A percentile compares a stretch with the other conserved stretches of the same genome.
These are phyloP conservation scores for Drosophila navojoa DNA, from an alignment of 1,140 invertebrate genomes.

Conservation along the genomic window DNA sequence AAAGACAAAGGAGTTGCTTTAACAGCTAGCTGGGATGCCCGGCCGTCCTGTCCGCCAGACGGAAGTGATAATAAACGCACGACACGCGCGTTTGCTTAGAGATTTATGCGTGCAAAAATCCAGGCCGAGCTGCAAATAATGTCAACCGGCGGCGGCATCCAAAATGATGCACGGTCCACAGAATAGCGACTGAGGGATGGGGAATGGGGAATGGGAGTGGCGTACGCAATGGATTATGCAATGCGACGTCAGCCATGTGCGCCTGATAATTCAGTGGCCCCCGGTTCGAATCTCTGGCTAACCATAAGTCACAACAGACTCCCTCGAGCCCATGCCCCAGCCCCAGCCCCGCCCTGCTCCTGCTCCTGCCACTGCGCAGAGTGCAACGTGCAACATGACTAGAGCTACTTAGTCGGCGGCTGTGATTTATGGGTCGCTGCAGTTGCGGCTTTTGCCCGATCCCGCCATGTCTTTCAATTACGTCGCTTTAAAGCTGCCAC, in stretches of 20 bases:
- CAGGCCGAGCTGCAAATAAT: slow-evolving; percentile 72
- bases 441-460: slow-evolving; percentile 56
- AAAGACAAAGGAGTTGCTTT: slow-evolving; percentile 65
- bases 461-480: slow-evolving; percentile 76
- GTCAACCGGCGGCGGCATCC: slow-evolving; percentile 57
- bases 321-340: too few species aligned
- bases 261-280: slow-evolving; percentile 47
- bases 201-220: not conserved
- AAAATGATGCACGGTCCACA: slow-evolving; percentile 70
- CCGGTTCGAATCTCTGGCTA: slow-evolving; percentile 42
- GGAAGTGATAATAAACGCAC: slow-evolving; percentile 79
- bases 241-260: slow-evolving; percentile 55
- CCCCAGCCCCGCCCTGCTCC: too few species aligned
- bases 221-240: slow-evolving; percentile 63
- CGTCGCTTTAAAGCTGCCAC: slow-evolving; percentile 57
- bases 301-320: slow-evolving; percentile 65
- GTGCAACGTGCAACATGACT: slow-evolving; percentile 62
- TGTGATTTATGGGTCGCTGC: slow-evolving; percentile 67
- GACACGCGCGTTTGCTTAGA: slow-evolving; percentile 79
- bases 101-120: slow-evolving; percentile 76
- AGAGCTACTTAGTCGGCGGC: slow-evolving; percentile 59
- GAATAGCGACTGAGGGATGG: not conserved
- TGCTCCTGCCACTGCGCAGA: slow-evolving; percentile 5
- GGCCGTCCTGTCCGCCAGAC: slow-evolving; percentile 48
- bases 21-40: slow-evolving; percentile 47